Conservation (phyloP, 30 jellyfish, hydroid and myxozoan genomes). For the Turritopsis rubra region DNA sequence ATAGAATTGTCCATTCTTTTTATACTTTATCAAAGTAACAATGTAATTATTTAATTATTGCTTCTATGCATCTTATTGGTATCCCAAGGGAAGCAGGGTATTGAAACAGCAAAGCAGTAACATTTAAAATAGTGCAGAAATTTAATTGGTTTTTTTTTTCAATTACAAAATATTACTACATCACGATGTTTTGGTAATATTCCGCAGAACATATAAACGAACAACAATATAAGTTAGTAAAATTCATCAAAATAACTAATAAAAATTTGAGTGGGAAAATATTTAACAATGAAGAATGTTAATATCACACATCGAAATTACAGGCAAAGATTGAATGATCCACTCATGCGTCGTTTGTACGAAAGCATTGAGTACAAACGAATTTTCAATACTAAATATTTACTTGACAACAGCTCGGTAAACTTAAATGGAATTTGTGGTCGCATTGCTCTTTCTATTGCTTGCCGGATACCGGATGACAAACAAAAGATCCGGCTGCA, state of each 20-base stretch:
- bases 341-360: neutral
- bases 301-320: neutral
- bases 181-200: too few relatives aligned
- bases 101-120: neutral
- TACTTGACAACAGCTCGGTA: slow-evolving; percentile 1
- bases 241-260: too few relatives aligned
- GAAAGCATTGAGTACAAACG: slow-evolving; percentile 4
- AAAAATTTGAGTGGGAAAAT: too few relatives aligned
- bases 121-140: neutral
- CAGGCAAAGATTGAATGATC: neutral
- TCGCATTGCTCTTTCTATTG: slow-evolving; percentile 47
- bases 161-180: too few relatives aligned
- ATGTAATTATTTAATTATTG: too few relatives aligned
- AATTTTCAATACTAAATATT: slow-evolving; percentile 9
- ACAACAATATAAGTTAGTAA: too few relatives aligned
- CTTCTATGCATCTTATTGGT: neutral
- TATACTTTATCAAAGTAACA: neutral
- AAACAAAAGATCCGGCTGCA: slow-evolving; percentile 39
- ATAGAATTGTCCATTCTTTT: too few relatives aligned
- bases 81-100: neutral
- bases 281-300: neutral
- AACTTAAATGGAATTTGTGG: slow-evolving; percentile 28
- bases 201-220: too few relatives aligned
- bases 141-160: neutral
- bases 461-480: slow-evolving; percentile 48